Evolutionary conservation across 2,888 invertebrate genomes (phyloP), one percentile per base, ranked within the genome.

Genomic region (Salpingus planirostris): DNA sequence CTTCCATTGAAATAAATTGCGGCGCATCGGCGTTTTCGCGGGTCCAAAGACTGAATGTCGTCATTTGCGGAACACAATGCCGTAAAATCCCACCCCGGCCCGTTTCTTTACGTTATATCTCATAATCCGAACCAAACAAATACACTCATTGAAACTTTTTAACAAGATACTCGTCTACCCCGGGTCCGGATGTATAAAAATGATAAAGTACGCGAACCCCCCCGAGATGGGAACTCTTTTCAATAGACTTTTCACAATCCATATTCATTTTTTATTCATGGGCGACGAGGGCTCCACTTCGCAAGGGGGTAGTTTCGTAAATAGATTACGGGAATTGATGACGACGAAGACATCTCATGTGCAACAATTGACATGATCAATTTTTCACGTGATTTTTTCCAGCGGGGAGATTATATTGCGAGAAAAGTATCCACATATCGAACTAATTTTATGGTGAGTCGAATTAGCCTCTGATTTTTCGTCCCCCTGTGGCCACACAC

Each of bases 1-100:
- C 28, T 40, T 38, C 35, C 38, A 47, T 47, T 46, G 43, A 46
- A 45, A 47, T 46, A 46, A 43, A 47, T 42, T 42, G 47, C 40
- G 10, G 23, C 23, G 26, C 31, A 34, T 33, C 26, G 34, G 32
- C 28, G 34, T 31, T 31, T 21, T n/a, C n/a, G n/a, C n/a, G n/a
- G n/a, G n/a, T n/a, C n/a, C n/a, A n/a, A n/a, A n/a, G n/a, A n/a
- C n/a, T n/a, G n/a, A n/a, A n/a, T n/a, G n/a, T n/a, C n/a, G n/a
- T n/a, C n/a, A n/a, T n/a, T n/a, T n/a, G n/a, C n/a, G n/a, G n/a
- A n/a, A n/a, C n/a, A n/a, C n/a, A n/a, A n/a, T n/a, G n/a, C n/a
- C n/a, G n/a, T n/a, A n/a, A n/a, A n/a, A n/a, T n/a, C n/a, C n/a
- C n/a, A n/a, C n/a, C n/a, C n/a, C n/a, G n/a, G n/a, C n/a, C n/a